Percentiles rank a stretch among this genome's conserved stretches.
These are phyloP conservation scores for Macrochelys suwanniensis DNA, from an alignment of 2,797 vertebrate species.

Conservation along the genomic window DNA sequence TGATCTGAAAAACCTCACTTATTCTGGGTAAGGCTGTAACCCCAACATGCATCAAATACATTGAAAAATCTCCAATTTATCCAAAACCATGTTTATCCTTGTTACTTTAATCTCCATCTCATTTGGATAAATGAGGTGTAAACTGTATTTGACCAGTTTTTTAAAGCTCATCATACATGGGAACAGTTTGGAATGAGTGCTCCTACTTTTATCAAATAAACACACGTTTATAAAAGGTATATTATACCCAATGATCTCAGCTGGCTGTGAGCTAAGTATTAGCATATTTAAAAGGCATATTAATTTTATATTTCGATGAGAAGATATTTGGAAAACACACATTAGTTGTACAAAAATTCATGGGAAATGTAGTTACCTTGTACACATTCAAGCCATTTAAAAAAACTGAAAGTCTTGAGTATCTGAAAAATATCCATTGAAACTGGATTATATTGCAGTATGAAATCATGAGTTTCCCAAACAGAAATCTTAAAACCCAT, in stretches of 20 bases:
- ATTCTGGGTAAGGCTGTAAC: not conserved
- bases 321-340: not conserved
- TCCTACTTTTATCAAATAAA: not conserved
- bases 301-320: not conserved
- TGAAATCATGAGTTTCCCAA: not conserved
- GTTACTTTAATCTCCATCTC: not conserved
- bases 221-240: not conserved
- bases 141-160: not conserved
- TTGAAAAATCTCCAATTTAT: not conserved
- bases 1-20: not conserved
- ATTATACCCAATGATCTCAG: not conserved
- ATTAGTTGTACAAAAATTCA: not conserved
- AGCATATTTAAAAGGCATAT: not conserved
- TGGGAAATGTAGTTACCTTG: not conserved
- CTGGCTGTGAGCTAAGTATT: not conserved
- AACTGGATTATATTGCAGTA: not conserved
- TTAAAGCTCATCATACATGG: not conserved
- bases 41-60: not conserved
- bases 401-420: not conserved
- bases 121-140: not conserved
- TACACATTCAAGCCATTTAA: not conserved
- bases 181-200: rapidly evolving
- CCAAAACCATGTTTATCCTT: not conserved
- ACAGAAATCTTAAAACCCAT: not conserved
- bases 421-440: not conserved